Evolutionary conservation across 2,888 invertebrate genomes (phyloP), one percentile per base, ranked within the genome.

Genomic region (Teleogryllus oceanicus): DNA sequence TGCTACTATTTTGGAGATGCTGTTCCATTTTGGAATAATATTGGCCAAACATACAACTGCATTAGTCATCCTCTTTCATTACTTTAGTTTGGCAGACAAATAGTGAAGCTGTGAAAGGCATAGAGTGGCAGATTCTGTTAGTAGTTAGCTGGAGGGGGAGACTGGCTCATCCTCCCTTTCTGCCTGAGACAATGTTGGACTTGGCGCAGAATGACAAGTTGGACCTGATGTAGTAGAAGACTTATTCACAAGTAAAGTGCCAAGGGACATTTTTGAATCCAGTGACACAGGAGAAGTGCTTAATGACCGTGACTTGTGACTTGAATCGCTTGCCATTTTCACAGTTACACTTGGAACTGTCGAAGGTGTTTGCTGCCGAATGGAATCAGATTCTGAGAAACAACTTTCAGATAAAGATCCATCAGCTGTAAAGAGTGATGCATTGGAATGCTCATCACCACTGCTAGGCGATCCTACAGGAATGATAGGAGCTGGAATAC

Each of bases 381-480:
- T 76, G 10, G 79, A 78, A 78, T 81, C 81, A 10, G 81, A 79
- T 74, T 82, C 82, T 16, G 82, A 82, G 78, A 81, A 82, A 75
- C 82, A 82, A 37, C 84, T 83, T 82, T 85, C 85, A 4, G 84
- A 84, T 75, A 84, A 81, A 16, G 84, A 83, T n/a, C 84, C 84
- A 79, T 84, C 84, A 51, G 84, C 83, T 51, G 84, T 84, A 78
- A 84, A 82, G 13, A 84, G 80, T 20, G 84, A 84, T 20, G 83
- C 84, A 82, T 85, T 84, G 11, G 84, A 84, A 80, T 85, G 84
- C 16, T 83, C 83, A 78, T 84, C 84, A 76, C 83, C 83, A 79
- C 83, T 18, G 83, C 80, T 81, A 18, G 83, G 81, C 12, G 81
- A 81, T 2, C 79, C 82, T 20, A 78, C 49, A 10, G 81, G 77